phyloP scores from a whole-genome alignment of 2,113 vertebrate genomes.

The Mugil cephalus region DNA sequence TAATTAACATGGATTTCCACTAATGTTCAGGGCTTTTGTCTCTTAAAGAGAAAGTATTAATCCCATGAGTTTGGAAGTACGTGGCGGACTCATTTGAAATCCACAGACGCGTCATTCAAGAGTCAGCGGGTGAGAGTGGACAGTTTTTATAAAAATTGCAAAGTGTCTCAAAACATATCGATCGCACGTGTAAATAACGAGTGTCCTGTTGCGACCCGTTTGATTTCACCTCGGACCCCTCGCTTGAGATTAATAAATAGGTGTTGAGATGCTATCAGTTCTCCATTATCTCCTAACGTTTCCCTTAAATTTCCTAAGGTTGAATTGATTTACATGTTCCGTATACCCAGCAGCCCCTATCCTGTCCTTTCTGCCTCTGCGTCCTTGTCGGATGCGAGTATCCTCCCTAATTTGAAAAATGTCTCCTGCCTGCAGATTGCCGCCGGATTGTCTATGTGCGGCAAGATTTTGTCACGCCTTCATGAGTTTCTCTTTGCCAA shows the following conservation, averaged over 20 bases:
- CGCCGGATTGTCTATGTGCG: slow-evolving; percentile 61
- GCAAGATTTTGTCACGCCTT: slow-evolving; percentile 67
- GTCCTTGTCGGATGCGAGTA: slow-evolving; percentile 74
- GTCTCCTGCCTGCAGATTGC: slow-evolving; percentile 70
- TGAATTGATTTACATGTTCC: slow-evolving; percentile 68
- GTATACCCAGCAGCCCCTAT: slow-evolving; percentile 50
- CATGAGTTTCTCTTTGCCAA: slow-evolving; percentile 54
- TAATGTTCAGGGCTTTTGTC: slow-evolving; percentile 86
- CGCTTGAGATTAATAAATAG: neutral
- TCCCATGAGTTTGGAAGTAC: slow-evolving; percentile 80
- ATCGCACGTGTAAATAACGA: neutral
- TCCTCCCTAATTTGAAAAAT: slow-evolving; percentile 73
- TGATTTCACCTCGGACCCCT: slow-evolving; percentile 4
- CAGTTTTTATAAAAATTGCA: neutral
- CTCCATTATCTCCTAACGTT: slow-evolving; percentile 45
- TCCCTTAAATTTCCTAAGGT: slow-evolving; percentile 43
- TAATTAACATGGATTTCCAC: slow-evolving; percentile 89
- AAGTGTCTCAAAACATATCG: slow-evolving; percentile 11
- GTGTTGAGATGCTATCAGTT: slow-evolving; percentile 12
- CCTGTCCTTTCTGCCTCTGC: slow-evolving; percentile 72
- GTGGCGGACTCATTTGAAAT: slow-evolving; percentile 55
- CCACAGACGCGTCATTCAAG: slow-evolving; percentile 30
- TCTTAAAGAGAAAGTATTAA: slow-evolving; percentile 86
- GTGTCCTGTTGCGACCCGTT: neutral
- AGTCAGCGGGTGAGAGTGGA: slow-evolving; percentile 11